Conservation (phyloP, 2,113 vertebrate genomes). For the Arizona elegans region DNA sequence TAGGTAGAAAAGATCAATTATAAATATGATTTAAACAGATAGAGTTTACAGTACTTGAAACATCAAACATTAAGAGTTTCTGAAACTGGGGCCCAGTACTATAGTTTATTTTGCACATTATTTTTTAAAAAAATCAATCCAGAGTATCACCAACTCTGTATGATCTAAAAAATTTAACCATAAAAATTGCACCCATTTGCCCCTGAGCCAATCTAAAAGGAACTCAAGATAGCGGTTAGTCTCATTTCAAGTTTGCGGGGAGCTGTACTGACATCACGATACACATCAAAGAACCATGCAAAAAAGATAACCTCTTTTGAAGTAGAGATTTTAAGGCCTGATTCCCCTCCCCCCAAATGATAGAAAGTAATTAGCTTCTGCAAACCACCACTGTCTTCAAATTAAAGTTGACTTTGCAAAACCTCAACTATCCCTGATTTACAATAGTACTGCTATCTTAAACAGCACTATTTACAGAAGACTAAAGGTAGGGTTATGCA, state of each 20-base stretch:
- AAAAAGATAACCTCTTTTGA: constrained; percentile 23
- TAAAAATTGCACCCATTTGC: background rate
- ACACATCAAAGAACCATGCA: rapidly evolving
- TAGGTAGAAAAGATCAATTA: background rate
- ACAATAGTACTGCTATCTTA: background rate
- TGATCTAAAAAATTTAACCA: background rate
- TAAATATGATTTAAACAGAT: background rate
- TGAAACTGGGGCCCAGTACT: background rate
- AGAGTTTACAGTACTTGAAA: background rate
- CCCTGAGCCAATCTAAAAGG: background rate
- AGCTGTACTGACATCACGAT: constrained; percentile 16
- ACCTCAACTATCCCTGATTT: background rate
- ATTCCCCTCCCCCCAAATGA: background rate
- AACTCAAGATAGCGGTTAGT: constrained; percentile 13
- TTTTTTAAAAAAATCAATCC: constrained; percentile 22
- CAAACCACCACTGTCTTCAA: background rate
- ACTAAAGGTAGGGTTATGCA: background rate
- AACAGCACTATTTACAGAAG: background rate
- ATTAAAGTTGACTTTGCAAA: background rate
- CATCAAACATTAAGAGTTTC: background rate
- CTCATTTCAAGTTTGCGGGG: background rate
- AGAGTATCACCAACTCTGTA: background rate
- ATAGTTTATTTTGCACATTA: background rate
- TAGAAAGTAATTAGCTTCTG: background rate
- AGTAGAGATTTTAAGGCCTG: background rate